Evolutionary conservation across 2,888 invertebrate species (phyloP).

Genomic region (Polydrusus tereticollis): DNA sequence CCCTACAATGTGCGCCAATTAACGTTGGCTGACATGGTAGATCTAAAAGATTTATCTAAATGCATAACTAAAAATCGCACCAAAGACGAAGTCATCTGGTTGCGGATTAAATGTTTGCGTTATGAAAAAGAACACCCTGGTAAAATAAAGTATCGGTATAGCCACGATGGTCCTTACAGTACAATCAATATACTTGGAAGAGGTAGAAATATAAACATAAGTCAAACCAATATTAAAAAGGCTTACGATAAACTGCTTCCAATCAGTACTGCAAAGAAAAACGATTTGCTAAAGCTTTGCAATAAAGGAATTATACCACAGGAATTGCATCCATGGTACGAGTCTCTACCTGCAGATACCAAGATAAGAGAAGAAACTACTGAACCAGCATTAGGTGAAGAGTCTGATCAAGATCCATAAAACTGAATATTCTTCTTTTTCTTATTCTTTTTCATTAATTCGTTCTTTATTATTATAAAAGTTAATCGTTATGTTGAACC

Average conservation of each 20-base stretch:
- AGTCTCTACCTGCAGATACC: conserved; percentile 23
- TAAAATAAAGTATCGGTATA: conserved; percentile 13
- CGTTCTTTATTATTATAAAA: neutral
- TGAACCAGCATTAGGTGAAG: conserved; percentile 20
- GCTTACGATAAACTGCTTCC: conserved; percentile 1
- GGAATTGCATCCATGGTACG: conserved; percentile 21
- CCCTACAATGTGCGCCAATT: no score
- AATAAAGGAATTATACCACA: conserved; percentile 15
- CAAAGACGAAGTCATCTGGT: no score
- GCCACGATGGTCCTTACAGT: conserved; percentile 8
- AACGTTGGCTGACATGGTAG: no score
- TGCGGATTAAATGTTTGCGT: no score
- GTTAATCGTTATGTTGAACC: conserved; percentile 12
- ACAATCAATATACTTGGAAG: neutral
- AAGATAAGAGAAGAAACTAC: conserved; percentile 12
- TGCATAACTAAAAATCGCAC: no score
- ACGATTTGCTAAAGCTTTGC: conserved; percentile 23
- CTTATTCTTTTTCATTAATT: neutral
- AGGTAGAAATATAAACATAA: conserved; percentile 4
- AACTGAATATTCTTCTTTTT: conserved; percentile 1
- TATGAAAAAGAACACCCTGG: conserved; percentile 1
- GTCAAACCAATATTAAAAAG: conserved; percentile 16
- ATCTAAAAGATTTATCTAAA: no score
- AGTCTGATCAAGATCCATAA: conserved; percentile 9
- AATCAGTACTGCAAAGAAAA: conserved; percentile 19